Base-by-base conservation (phyloP, 2,797 vertebrate species). In the Tragelaphus oryx region DNA sequence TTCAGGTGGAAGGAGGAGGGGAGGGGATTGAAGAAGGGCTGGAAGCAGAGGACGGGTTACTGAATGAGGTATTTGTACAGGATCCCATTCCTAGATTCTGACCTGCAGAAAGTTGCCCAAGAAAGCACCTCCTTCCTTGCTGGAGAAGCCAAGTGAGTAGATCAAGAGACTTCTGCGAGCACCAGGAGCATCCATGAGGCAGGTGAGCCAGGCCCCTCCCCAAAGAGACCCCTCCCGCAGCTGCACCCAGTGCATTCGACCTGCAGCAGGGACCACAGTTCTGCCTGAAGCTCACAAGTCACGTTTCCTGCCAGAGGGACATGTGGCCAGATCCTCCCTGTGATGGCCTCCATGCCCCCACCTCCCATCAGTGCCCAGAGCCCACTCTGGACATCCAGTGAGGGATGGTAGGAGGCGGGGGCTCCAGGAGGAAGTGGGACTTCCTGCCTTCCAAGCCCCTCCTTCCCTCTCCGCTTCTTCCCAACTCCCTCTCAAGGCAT, bases 201-300 rank as follows among this genome's bases (percentile, higher is more conserved):
- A 62, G 65, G 65, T 28, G 41, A 16, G n/a, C n/a, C 41, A 37
- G 33, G 54, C 8, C 24, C 24, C 44, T 5, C 30, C 41, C 6
- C 37, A 76, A 24, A 37, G 20, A 28, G 24, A 16, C 48, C 12
- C n/a, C 8, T 20, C 33, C n/a, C 22, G 44, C 1, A 44, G 24
- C 62, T 37, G 28, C n/a, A 10, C 26, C 10, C 30, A 3, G n/a
- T 0, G 37, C 37, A n/a, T 28, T 50, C 5, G 2, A 14, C 37
- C 37, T 60, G 68, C 76, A 41, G 0, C 5, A 13, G 20, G 17
- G 8, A 22, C 41, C 2, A 2, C 12, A 22, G 5, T 17, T 65
- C n/a, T 0, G 9, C 50, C 28, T 54, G 54, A 65, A 16, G 28
- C 55, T 82, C 81, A 14, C 2, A n/a, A 62, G 52, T 7, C 59